These are phyloP conservation scores for Eumeta japonica DNA, from an alignment of 1,140 invertebrate species.

Conservation along the genomic window DNA sequence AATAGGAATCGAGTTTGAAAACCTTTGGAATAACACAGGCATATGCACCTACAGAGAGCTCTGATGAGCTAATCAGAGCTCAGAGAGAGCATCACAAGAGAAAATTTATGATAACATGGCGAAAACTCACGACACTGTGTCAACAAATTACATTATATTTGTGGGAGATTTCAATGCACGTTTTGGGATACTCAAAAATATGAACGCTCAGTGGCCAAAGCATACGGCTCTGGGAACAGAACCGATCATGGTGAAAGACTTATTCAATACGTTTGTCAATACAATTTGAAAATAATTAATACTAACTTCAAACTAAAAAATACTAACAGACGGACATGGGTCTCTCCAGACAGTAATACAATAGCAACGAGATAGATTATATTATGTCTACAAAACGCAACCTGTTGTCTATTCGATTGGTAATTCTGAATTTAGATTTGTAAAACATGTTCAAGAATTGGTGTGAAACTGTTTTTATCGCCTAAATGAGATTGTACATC, in stretches of 20 bases:
- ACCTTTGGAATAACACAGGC: slow-evolving; percentile 19
- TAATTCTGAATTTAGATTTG: too few relatives aligned
- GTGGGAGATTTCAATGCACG: slow-evolving; percentile 21
- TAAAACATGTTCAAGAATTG: too few relatives aligned
- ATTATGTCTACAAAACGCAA: slow-evolving; percentile 18
- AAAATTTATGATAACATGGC: slow-evolving; percentile 17
- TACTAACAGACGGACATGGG: slow-evolving; percentile 28
- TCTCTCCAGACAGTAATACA: slow-evolving; percentile 20
- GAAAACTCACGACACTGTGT: slow-evolving; percentile 13
- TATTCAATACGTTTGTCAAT: slow-evolving; percentile 18
- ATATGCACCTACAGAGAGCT: slow-evolving; percentile 19
- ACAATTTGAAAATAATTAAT: slow-evolving; percentile 21
- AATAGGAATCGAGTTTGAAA: slow-evolving; percentile 15
- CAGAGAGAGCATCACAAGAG: slow-evolving; percentile 13
- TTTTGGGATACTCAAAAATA: slow-evolving; percentile 13
- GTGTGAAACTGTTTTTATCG: too few relatives aligned
- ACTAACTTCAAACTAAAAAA: slow-evolving; percentile 24
- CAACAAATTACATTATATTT: slow-evolving; percentile 11
- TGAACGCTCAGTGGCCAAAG: slow-evolving; percentile 11
- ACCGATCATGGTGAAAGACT: slow-evolving; percentile 15
- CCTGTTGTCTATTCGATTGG: too few relatives aligned
- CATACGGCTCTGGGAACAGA: slow-evolving; percentile 16
- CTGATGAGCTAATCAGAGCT: too few relatives aligned
- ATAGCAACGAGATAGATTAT: slow-evolving; percentile 26
- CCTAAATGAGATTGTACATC: too few relatives aligned